Evolutionary conservation across 2,888 invertebrate genomes (phyloP).

Genomic region (Drosophila rubida): DNA sequence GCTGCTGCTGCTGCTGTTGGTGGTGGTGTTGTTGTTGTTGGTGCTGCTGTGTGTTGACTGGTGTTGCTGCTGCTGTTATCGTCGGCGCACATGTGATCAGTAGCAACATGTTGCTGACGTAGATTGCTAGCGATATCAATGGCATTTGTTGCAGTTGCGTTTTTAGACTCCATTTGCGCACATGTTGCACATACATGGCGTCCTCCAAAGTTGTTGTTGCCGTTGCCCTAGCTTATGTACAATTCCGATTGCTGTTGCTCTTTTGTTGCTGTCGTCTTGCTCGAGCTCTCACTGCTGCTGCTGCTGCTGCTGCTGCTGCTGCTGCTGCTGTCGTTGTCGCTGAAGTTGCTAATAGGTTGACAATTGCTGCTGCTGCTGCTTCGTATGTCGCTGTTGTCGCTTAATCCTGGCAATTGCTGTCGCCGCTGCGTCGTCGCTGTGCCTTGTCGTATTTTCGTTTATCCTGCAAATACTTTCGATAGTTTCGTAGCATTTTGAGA

Average conservation of each 20-base stretch:
- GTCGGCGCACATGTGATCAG: slow-evolving; percentile 82
- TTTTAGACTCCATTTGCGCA: slow-evolving; percentile 86
- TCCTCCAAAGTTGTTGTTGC: slow-evolving; percentile 81
- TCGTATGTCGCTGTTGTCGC: slow-evolving; percentile 64
- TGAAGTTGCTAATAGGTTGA: too few relatives aligned
- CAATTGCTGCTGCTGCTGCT: slow-evolving; percentile 33
- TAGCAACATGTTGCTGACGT: slow-evolving; percentile 83
- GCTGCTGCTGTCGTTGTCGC: slow-evolving; percentile 12
- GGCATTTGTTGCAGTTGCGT: slow-evolving; percentile 85
- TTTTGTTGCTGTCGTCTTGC: slow-evolving; percentile 29
- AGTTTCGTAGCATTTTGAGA: slow-evolving; percentile 82
- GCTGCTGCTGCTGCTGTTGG: slow-evolving; percentile 40
- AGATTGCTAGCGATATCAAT: slow-evolving; percentile 84
- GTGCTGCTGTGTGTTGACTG: slow-evolving; percentile 55
- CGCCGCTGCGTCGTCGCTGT: slow-evolving; percentile 74
- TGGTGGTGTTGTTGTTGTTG: slow-evolving; percentile 57
- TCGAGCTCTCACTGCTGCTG: slow-evolving; percentile 38
- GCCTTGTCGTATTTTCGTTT: slow-evolving; percentile 81
- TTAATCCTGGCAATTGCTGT: slow-evolving; percentile 15
- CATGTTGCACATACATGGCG: slow-evolving; percentile 86
- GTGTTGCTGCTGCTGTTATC: slow-evolving; percentile 75
- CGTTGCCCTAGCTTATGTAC: slow-evolving; percentile 74
- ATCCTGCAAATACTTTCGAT: slow-evolving; percentile 81
- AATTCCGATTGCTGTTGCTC: slow-evolving; percentile 57
- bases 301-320: slow-evolving; percentile 47